phyloP scores from a whole-genome alignment of 2,797 vertebrate species.

The Sparus aurata region DNA sequence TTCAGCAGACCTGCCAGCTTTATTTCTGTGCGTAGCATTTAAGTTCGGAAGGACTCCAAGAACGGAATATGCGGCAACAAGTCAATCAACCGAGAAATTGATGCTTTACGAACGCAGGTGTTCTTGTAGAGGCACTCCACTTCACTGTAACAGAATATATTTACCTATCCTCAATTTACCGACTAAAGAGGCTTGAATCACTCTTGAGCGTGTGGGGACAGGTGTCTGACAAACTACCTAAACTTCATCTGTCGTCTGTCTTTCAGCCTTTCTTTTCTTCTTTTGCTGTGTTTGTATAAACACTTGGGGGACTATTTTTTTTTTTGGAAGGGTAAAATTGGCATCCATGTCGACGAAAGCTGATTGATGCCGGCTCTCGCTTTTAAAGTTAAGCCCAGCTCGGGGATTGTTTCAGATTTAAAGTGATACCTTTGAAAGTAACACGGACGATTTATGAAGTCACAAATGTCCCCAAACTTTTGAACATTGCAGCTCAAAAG shows the following conservation, averaged over 20 bases:
- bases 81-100: slow-evolving; percentile 23
- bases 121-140: background rate
- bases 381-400: background rate
- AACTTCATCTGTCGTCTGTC: background rate
- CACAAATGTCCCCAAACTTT: background rate
- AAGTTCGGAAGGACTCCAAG: background rate
- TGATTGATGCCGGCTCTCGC: slow-evolving; percentile 5
- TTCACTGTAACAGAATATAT: slow-evolving; percentile 1
- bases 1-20: slow-evolving; percentile 6
- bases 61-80: slow-evolving; percentile 19
- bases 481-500: background rate
- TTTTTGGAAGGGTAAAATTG: slow-evolving; percentile 7
- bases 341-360: background rate
- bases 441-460: slow-evolving; percentile 15
- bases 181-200: slow-evolving; percentile 4
- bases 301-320: slow-evolving; percentile 4
- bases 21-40: slow-evolving; percentile 16
- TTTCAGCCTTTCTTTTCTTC: background rate
- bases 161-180: slow-evolving; percentile 5
- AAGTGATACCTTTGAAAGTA: slow-evolving; percentile 2
- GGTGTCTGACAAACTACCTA: background rate
- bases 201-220: background rate
- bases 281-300: slow-evolving; percentile 2
- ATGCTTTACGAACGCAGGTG: slow-evolving; percentile 3
- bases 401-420: slow-evolving; percentile 11